Conservation (phyloP, 2,888 invertebrate genomes). For the Nymphalis urticae region DNA sequence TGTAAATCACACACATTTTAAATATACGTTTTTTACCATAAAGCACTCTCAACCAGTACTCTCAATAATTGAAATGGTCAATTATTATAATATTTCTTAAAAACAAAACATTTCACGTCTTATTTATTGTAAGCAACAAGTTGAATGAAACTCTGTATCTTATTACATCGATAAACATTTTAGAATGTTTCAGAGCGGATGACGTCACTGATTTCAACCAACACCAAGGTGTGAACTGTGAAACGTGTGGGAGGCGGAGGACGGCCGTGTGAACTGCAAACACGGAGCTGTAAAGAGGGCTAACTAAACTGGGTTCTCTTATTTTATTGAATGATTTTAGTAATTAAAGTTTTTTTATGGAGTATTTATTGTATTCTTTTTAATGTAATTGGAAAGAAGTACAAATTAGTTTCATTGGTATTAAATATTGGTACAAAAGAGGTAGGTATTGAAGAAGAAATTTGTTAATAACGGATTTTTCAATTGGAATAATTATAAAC, state of each 20-base stretch:
- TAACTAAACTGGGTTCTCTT: slow-evolving; percentile 18
- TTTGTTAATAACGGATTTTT: too few relatives aligned
- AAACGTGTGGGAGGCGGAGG: slow-evolving; percentile 61
- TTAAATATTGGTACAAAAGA: too few relatives aligned
- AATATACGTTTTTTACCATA: too few relatives aligned
- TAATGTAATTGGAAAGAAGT: neutral
- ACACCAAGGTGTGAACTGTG: slow-evolving; percentile 49
- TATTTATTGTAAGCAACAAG: neutral
- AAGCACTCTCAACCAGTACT: too few relatives aligned
- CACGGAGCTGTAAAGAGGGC: slow-evolving; percentile 41
- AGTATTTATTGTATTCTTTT: neutral
- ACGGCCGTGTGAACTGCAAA: slow-evolving; percentile 71
- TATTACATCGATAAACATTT: slow-evolving; percentile 2
- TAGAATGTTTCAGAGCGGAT: slow-evolving; percentile 11
- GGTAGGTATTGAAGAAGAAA: too few relatives aligned
- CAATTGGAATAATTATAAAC: too few relatives aligned
- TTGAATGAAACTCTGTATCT: neutral
- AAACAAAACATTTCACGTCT: too few relatives aligned
- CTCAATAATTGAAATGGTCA: too few relatives aligned
- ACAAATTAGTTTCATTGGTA: neutral
- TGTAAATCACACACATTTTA: too few relatives aligned
- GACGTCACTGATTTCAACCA: slow-evolving; percentile 23
- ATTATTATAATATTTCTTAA: too few relatives aligned
- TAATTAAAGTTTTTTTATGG: too few relatives aligned
- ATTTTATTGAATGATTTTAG: slow-evolving; percentile 9